Evolutionary conservation across 2,888 invertebrate species (phyloP).

Genomic region (Leptopterna dolabrata): DNA sequence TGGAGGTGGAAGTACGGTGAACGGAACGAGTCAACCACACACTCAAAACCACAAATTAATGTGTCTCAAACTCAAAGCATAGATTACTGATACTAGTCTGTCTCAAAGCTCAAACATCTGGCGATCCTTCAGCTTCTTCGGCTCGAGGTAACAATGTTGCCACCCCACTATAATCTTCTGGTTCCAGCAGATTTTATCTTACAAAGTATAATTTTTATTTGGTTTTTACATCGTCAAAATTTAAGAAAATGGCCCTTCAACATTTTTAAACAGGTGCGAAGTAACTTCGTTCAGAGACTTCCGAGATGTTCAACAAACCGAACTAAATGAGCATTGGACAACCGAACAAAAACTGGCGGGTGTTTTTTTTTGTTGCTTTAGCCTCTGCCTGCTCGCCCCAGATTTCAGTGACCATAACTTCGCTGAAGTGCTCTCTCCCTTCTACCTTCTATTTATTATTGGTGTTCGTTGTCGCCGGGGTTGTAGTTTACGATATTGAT

Average conservation of each 20-base stretch:
- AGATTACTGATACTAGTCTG: too few relatives aligned
- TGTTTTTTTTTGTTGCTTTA: background rate
- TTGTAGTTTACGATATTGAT: constrained; percentile 34
- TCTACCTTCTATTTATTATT: constrained; percentile 27
- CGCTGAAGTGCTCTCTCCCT: background rate
- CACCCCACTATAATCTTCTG: background rate
- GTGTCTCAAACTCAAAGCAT: too few relatives aligned
- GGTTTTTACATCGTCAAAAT: too few relatives aligned
- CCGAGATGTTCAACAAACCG: background rate
- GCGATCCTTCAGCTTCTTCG: background rate
- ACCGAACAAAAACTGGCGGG: background rate
- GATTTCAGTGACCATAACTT: background rate
- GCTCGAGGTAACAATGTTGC: background rate
- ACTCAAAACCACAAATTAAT: too few relatives aligned
- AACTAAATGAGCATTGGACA: background rate
- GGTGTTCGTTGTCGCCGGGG: constrained; percentile 40
- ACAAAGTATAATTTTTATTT: too few relatives aligned
- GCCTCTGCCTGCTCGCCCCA: background rate
- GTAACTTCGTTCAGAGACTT: too few relatives aligned
- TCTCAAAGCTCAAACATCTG: too few relatives aligned
- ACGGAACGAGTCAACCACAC: too few relatives aligned
- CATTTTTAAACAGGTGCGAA: too few relatives aligned
- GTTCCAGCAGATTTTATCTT: too few relatives aligned
- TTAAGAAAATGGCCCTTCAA: too few relatives aligned
- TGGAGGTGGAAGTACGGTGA: too few relatives aligned